Evolutionary conservation across 2,888 invertebrate genomes (phyloP), one percentile per base, ranked within the genome.

Genomic region (Orchesella flavescens): DNA sequence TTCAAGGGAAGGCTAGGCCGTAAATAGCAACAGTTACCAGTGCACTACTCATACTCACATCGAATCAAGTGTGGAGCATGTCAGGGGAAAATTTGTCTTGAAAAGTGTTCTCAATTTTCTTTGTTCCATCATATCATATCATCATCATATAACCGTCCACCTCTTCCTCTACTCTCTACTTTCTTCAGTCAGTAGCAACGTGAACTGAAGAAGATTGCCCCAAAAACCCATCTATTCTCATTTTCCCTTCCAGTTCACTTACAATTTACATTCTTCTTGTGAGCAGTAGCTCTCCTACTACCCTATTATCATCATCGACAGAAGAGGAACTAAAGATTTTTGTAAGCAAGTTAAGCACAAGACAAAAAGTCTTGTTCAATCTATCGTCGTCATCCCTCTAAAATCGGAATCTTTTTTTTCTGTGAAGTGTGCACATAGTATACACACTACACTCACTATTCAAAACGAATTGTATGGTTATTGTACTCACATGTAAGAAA

Each of bases 1-100:
- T 82, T 49, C 53, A 68, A 69, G 68, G 81, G 46, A 82, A 81
- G 75, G 81, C 34, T 71, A 34, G 69, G 81, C 75, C 65, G 65
- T 68, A 80, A 80, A 80, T 81, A 74, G 75, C 43, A 81, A 69
- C 68, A 43, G 2, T 34, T 7, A 34, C 34, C 2, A n/a, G n/a
- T n/a, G n/a, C n/a, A n/a, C n/a, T n/a, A n/a, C n/a, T n/a, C n/a
- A n/a, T n/a, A n/a, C n/a, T 71, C 63, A 78, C 57, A 46, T 72
- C 23, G 23, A 3, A 15, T 53, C 53, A 10, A 24, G 63, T 55
- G 24, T 65, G 23, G 69, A 75, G 75, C 81, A 82, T 82, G 81
- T 75, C 81, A 81, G 74, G 69, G 57, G 63, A 66, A 81, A 75
- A 82, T 82, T 82, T 82, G 75, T 82, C 81, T 74, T 81, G 74